Conservation (phyloP, 2,113 vertebrate species). For the Percopsis transmontana region DNA sequence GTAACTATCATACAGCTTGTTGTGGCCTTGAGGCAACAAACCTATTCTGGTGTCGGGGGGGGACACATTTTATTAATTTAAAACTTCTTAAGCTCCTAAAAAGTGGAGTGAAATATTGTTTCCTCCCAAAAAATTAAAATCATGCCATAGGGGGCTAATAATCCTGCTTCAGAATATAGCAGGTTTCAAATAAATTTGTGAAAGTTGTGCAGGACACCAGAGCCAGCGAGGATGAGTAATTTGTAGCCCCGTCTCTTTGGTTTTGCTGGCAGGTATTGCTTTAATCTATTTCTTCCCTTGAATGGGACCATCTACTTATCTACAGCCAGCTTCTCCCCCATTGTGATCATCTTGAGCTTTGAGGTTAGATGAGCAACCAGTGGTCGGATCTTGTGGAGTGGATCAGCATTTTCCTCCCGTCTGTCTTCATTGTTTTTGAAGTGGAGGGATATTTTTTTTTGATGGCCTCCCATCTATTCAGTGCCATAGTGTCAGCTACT, state of each 20-base stretch:
- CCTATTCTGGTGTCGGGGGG: too few species aligned
- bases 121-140: too few species aligned
- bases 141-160: too few species aligned
- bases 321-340: slow-evolving; percentile 19
- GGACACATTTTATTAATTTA: too few species aligned
- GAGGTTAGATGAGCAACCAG: slow-evolving; percentile 10
- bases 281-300: slow-evolving; percentile 11
- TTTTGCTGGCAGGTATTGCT: slow-evolving; percentile 21
- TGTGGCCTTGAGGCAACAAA: too few species aligned
- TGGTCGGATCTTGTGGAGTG: slow-evolving; percentile 24
- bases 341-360: slow-evolving; percentile 25
- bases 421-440: slow-evolving; percentile 22
- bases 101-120: too few species aligned
- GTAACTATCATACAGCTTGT: too few species aligned
- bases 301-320: slow-evolving; percentile 26
- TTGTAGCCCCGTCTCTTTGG: slow-evolving; percentile 18
- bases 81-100: too few species aligned
- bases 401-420: slow-evolving; percentile 5
- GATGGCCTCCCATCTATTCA: too few species aligned
- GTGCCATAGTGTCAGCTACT: too few species aligned
- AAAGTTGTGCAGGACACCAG: slow-evolving; percentile 23
- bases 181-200: too few species aligned
- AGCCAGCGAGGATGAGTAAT: slow-evolving; percentile 17
- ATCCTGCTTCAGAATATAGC: too few species aligned
- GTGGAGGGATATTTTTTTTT: slow-evolving; percentile 11